Base-by-base conservation (phyloP, 2,888 invertebrate genomes). In the Cephalotes varians region DNA sequence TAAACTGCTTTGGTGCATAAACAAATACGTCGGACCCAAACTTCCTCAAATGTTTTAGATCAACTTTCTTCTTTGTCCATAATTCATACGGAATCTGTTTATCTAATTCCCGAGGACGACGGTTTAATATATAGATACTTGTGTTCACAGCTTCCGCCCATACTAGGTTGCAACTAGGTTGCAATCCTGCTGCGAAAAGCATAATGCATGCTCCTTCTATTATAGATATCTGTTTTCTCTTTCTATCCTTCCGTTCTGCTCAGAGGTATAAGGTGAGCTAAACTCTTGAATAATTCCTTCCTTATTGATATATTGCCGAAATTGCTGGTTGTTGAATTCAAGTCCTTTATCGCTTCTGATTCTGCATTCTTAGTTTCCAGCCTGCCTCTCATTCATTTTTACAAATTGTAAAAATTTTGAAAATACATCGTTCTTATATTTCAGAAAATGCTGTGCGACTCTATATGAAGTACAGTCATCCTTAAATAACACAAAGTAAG, bases 141-240 rank as follows among this genome's bases (percentile, higher is more conserved):
- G 72, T 58, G n/a, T 54, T 72, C n/a, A 58, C 54, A 2, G n/a
- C n/a, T n/a, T n/a, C n/a, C n/a, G 64, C 40, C 44, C 40, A 64
- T 25, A 64, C n/a, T n/a, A n/a, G n/a, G n/a, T n/a, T n/a, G n/a
- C n/a, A 15, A 7, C 4, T 3, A 15, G 25, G 15, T 4, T 64
- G 56, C 12, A 72, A 7, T 0, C 54, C 12, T 0, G 72, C 34
- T n/a, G 47, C 72, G 0, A 58, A 9, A 0, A 72, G 40, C 72
- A 72, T 72, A 15, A 18, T 72, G 0, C 72, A 56, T 4, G 72
- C 72, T 21, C 9, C 28, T 40, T 72, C 72, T 0, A 72, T 58
- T 1, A 58, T 37, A 10, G 58, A 28, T n/a, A n/a, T n/a, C 44
- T 18, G 1, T 72, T 72, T 9, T 72, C 72, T 6, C 44, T 18